Evolutionary conservation across 1,140 invertebrate species (phyloP).

Genomic region (Araneus ventricosus): DNA sequence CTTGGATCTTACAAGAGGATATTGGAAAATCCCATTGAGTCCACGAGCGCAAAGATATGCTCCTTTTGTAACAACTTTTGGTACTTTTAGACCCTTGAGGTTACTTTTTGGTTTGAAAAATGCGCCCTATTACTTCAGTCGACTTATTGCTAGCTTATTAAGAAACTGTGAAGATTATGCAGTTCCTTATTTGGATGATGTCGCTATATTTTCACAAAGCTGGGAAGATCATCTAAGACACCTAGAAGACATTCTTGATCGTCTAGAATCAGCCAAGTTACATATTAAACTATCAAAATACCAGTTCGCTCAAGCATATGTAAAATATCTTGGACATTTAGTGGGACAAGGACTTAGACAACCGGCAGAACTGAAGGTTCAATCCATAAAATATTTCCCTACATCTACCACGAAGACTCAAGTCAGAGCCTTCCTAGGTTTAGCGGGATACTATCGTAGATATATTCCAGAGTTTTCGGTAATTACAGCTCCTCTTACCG

Average conservation of each 20-base stretch:
- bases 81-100: constrained; percentile 7
- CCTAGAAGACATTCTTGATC: not conserved
- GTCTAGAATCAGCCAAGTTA: not conserved
- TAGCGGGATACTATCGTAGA: constrained; percentile 2
- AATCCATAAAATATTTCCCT: constrained; percentile 44
- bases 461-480: constrained; percentile 22
- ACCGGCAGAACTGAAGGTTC: constrained; percentile 6
- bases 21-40: constrained; percentile 51
- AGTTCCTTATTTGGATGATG: not conserved
- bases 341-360: not conserved
- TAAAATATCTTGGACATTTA: constrained; percentile 13
- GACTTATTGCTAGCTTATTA: not conserved
- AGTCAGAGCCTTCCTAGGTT: no score
- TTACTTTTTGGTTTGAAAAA: no score
- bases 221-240: not conserved
- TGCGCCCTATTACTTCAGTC: no score
- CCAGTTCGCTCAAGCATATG: constrained; percentile 19
- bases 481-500: constrained; percentile 36
- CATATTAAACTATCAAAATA: constrained; percentile 21
- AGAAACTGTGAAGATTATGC: not conserved
- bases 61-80: constrained; percentile 33
- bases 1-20: not conserved
- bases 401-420: not conserved
- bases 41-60: constrained; percentile 4
- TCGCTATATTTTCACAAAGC: not conserved